phyloP scores from a whole-genome alignment of 2,888 invertebrate species.

The Leucophenga maculata region DNA sequence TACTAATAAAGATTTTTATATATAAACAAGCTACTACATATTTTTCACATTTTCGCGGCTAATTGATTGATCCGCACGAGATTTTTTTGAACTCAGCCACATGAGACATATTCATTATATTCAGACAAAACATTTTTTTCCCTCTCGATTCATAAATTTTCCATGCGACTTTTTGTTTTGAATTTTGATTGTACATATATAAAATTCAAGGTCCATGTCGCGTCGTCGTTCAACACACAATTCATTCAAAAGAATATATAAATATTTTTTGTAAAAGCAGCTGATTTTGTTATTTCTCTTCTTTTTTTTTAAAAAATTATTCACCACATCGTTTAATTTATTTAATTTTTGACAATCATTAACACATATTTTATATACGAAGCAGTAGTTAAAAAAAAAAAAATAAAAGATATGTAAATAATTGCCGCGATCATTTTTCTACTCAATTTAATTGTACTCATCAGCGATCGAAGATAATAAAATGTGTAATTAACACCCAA shows the following conservation, averaged over 20 bases:
- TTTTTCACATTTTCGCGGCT: constrained; percentile 5
- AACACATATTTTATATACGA: constrained; percentile 8
- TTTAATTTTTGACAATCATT: constrained; percentile 1
- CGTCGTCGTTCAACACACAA: neutral
- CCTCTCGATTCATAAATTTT: constrained; percentile 9
- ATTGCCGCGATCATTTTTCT: constrained; percentile 11
- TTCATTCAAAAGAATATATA: constrained; percentile 4
- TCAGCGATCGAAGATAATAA: constrained; percentile 33
- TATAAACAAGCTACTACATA: no score
- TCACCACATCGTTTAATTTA: neutral
- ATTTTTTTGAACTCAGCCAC: neutral
- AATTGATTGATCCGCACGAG: constrained; percentile 18
- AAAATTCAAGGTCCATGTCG: constrained; percentile 11
- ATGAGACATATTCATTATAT: constrained; percentile 9
- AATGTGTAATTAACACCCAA: constrained; percentile 64
- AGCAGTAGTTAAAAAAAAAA: neutral
- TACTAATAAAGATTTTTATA: no score
- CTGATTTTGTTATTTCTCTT: neutral
- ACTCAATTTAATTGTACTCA: constrained; percentile 19
- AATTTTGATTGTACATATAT: neutral
- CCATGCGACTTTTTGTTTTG: constrained; percentile 11
- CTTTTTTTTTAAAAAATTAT: neutral
- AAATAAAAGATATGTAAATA: neutral
- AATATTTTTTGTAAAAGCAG: constrained; percentile 1
- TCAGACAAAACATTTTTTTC: neutral